Evolutionary conservation across 2,797 vertebrate species (phyloP), one percentile per base, ranked within the genome.

Genomic region (Gorsachius magnificus): DNA sequence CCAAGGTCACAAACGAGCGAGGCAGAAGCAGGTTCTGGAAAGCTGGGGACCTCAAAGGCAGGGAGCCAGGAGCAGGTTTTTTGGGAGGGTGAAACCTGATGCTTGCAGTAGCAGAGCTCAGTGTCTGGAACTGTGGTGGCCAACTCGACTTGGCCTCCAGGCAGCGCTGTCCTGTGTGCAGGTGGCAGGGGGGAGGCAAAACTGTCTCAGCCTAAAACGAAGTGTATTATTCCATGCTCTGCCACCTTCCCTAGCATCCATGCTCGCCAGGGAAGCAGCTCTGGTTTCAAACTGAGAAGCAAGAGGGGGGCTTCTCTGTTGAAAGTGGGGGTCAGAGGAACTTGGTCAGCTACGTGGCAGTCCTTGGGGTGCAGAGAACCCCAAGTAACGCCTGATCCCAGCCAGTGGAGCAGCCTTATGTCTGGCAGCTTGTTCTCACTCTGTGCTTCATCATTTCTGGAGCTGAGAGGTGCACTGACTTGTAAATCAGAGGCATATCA

Each of bases 371-470:
- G 60, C 24, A 48, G 66, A 76, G 68, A 57, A 38, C 50, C 38
- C 58, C 29, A 29, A 15, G 51, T 38, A 41, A 24, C 28, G 4
- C 36, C 25, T 25, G 36, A 68, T 46, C 43, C 17, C 35, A 57
- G 50, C 21, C 7, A n/a, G 70, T 2, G 5, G 38, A 57, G 77
- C 43, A 57, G 43, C 54, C 29, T 72, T 15, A 4, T 0, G 2
- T 43, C 9, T 78, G 58, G 66, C 78, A 86, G 28, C 86, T 90
- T 93, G 80, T 94, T 95, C 66, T 90, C 14, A 2, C 18, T 79
- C 35, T 0, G 0, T 35, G 64, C 13, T 48, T 75, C 25, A 4
- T 60, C 50, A 24, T 41, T 38, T 58, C 87, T 87, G 66, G 58
- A 56, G 48, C 35, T 48, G 63, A 46, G 51, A 84, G 54, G 16